phyloP scores from a whole-genome alignment of 2,888 invertebrate genomes.

The Gisinianus flammeolus region DNA sequence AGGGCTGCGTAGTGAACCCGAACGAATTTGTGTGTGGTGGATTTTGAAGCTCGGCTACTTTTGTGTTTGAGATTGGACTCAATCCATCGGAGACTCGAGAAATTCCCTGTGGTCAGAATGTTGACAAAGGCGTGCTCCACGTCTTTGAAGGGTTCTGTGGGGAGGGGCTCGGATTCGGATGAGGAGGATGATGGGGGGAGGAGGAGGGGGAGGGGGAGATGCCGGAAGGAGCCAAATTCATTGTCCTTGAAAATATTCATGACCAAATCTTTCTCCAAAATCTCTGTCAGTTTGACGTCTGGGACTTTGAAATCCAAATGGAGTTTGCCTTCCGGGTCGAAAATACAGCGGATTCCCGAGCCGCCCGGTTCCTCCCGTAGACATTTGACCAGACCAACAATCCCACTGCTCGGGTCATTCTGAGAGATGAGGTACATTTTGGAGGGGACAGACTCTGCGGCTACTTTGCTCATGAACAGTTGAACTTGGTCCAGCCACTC shows the following conservation, averaged over 20 bases:
- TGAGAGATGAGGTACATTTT: conserved; percentile 60
- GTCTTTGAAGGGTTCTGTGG: conserved; percentile 43
- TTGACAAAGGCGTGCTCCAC: conserved; percentile 86
- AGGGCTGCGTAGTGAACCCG: conserved; percentile 76
- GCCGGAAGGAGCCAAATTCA: conserved; percentile 79
- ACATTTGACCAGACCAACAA: conserved; percentile 88
- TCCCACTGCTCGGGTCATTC: conserved; percentile 74
- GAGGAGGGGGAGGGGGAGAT: no score
- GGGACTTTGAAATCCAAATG: no score
- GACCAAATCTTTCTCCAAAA: conserved; percentile 39
- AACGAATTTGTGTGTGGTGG: background rate
- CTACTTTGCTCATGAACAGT: conserved; percentile 72
- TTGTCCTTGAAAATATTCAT: conserved; percentile 61
- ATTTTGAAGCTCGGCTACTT: background rate
- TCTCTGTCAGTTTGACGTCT: no score
- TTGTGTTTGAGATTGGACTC: conserved; percentile 74
- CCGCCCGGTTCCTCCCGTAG: conserved; percentile 86
- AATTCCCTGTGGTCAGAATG: conserved; percentile 87
- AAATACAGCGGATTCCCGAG: conserved; percentile 67
- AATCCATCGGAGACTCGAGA: conserved; percentile 91
- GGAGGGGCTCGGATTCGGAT: no score
- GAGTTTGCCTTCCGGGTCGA: conserved; percentile 60
- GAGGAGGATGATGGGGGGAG: no score
- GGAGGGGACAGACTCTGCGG: conserved; percentile 39
- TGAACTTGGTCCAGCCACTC: conserved; percentile 84